These are phyloP conservation scores for Catharus fuscescens DNA, from an alignment of 2,113 vertebrate species.

Conservation along the genomic window DNA sequence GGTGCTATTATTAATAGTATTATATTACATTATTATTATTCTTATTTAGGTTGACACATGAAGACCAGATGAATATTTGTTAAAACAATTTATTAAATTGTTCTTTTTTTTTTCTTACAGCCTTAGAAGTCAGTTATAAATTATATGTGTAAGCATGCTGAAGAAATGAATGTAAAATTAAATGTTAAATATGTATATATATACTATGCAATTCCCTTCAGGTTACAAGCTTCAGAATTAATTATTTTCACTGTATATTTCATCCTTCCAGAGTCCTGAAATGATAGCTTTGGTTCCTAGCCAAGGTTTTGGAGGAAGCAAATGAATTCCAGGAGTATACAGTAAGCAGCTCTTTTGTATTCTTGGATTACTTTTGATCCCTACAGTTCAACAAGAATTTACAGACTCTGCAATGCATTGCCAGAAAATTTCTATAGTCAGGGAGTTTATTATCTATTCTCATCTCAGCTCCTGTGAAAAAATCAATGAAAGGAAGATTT, in stretches of 20 bases:
- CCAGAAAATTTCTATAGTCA: neutral
- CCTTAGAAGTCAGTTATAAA: neutral
- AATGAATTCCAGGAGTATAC: neutral
- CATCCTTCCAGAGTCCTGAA: neutral
- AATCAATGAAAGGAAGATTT: neutral
- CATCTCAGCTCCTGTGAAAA: neutral
- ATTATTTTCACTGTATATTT: neutral
- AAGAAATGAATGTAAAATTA: neutral
- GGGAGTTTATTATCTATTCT: neutral
- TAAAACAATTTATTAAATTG: neutral
- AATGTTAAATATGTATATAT: neutral
- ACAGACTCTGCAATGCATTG: accelerated
- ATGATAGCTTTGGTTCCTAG: neutral
- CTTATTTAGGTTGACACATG: neutral
- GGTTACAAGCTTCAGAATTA: neutral
- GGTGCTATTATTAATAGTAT: neutral
- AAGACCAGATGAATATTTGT: neutral
- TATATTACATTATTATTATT: neutral
- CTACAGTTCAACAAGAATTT: neutral
- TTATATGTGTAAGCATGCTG: neutral
- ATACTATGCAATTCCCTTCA: neutral
- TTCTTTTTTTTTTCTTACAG: neutral
- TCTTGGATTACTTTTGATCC: neutral
- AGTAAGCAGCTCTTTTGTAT: neutral
- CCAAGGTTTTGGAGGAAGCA: neutral